These are phyloP conservation scores for Mus musculus DNA, from an alignment of 2,113 vertebrate species.

Conservation along the genomic window DNA sequence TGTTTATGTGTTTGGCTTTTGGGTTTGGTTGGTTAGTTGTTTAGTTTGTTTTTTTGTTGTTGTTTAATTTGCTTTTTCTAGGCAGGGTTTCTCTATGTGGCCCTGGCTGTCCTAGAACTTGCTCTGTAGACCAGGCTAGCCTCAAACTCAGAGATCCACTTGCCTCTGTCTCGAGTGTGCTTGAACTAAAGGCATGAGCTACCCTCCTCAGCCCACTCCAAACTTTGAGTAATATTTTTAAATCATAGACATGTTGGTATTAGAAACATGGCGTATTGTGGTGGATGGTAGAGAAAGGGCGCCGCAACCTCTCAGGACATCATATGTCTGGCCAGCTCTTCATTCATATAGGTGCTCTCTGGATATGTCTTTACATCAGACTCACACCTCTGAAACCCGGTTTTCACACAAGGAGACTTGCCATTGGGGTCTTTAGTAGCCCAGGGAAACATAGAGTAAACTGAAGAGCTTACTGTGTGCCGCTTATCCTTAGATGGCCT, in stretches of 20 bases:
- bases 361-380: neutral
- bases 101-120: neutral
- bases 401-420: neutral
- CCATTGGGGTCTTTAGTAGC: neutral
- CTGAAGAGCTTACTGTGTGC: neutral
- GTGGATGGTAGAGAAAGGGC: neutral
- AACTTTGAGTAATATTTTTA: neutral
- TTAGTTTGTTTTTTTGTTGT: too few species aligned
- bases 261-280: slow-evolving; percentile 13
- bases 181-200: neutral
- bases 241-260: slow-evolving; percentile 20
- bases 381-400: neutral
- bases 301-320: neutral
- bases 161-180: neutral
- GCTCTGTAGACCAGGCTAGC: neutral
- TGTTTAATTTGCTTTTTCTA: neutral
- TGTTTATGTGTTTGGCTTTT: neutral
- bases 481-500: neutral
- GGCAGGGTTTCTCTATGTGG: neutral
- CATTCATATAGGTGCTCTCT: neutral
- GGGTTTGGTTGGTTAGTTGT: neutral
- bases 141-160: neutral
- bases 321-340: neutral
- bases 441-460: neutral
- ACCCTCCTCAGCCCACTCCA: neutral